A percentile compares a stretch with the other conserved stretches of the same genome.
These are phyloP conservation scores for Riptortus pedestris DNA, from an alignment of 1,140 invertebrate species.

Conservation along the genomic window DNA sequence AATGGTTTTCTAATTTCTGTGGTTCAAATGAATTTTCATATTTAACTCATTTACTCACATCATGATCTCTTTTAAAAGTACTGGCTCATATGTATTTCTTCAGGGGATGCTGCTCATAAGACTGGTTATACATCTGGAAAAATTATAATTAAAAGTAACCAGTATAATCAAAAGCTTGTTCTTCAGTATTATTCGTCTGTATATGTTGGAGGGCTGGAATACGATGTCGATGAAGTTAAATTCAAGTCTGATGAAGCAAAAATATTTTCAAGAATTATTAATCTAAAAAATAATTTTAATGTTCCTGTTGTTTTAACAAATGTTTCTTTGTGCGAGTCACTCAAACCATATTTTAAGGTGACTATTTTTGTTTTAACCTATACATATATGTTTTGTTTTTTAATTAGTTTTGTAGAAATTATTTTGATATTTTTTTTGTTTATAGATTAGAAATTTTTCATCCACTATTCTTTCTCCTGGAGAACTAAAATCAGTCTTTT, in stretches of 20 bases:
- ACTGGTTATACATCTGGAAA: slow-evolving; percentile 49
- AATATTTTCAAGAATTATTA: slow-evolving; percentile 43
- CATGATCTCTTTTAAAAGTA: background rate
- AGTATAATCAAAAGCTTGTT: slow-evolving; percentile 46
- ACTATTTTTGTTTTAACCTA: too few relatives aligned
- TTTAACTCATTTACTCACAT: too few relatives aligned
- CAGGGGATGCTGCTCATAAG: slow-evolving; percentile 46
- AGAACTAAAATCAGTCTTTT: slow-evolving; percentile 48
- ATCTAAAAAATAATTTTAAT: slow-evolving; percentile 58
- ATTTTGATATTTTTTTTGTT: slow-evolving; percentile 32
- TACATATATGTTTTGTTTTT: background rate
- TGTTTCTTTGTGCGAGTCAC: slow-evolving; percentile 51
- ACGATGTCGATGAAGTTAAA: slow-evolving; percentile 43
- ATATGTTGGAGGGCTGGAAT: slow-evolving; percentile 45
- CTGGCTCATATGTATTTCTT: background rate
- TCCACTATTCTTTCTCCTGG: slow-evolving; percentile 51
- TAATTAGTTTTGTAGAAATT: background rate
- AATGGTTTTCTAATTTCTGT: too few relatives aligned
- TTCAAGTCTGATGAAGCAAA: slow-evolving; percentile 43
- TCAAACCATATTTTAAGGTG: slow-evolving; percentile 49
- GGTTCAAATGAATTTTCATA: too few relatives aligned
- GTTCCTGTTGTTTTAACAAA: slow-evolving; percentile 58
- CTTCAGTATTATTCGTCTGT: slow-evolving; percentile 48
- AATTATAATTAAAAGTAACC: slow-evolving; percentile 55
- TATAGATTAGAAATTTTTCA: slow-evolving; percentile 50